Base-by-base conservation (phyloP, 2,888 invertebrate species). In the Beris morrisii region DNA sequence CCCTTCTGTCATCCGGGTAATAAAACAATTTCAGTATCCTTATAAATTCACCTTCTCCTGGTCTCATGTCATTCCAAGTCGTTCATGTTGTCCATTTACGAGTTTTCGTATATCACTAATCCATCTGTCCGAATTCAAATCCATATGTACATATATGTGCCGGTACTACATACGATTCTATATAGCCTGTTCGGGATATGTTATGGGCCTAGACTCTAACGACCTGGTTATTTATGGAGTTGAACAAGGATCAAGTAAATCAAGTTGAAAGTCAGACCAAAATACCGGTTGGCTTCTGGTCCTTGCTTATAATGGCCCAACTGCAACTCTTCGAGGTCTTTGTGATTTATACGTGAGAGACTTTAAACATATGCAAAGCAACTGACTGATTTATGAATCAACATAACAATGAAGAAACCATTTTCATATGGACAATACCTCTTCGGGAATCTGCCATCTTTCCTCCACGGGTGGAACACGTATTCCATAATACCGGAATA, bases 101-200 rank as follows among this genome's bases (percentile, higher is more conserved):
- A 61, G 50, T 61, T 61, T 61, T 61, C 61, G 61, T 61, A 61
- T 50, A 61, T 61, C 61, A 61, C 61, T 52, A 61, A 61, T 61
- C 61, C 61, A 61, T 61, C 43, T 61, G 52, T 52, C 38, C 28
- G 38, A 32, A 61, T 61, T 46, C 52, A 38, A 61, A 61, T 12
- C 61, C 61, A 61, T 59, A 50, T 50, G 22, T 22, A 50, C 50
- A 9, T 15, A 28, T 7, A 9, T 50, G 50, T 50, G 22, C 15
- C 28, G 9, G 28, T 9, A 22, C 28, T 46, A 46, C 15, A 46
- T 4, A 13, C 46, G 13, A 13, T 46, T 6, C 15, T 6, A 46
- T 31, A 15, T 7, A 13, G 13, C 38, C 32, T 56, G 11, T 32
- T 52, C 7, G 32, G 38, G 38, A 38, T 22, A 22, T 22, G 3